A percentile compares a stretch with the other conserved stretches of the same genome.
Evolutionary conservation across 2,113 vertebrate genomes (phyloP).

Genomic region (Chauna torquata): DNA sequence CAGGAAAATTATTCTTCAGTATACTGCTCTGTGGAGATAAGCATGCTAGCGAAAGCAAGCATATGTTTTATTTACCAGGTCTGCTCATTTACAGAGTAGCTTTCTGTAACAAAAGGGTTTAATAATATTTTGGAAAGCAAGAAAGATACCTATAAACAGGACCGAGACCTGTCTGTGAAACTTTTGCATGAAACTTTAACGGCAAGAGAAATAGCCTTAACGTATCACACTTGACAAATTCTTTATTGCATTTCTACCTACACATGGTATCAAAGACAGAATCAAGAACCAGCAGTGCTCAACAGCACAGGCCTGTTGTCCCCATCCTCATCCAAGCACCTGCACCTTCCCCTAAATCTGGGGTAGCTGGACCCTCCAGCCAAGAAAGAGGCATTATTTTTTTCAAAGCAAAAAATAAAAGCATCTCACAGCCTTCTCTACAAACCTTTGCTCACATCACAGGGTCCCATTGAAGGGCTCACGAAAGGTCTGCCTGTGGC

Average conservation of each 20-base stretch:
- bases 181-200: constrained; percentile 54
- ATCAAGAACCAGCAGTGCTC: neutral
- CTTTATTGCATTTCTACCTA: neutral
- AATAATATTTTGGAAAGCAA: constrained; percentile 54
- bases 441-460: neutral
- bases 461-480: neutral
- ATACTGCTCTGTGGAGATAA: constrained; percentile 37
- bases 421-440: neutral
- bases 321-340: neutral
- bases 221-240: neutral
- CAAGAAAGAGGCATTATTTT: neutral
- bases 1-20: constrained; percentile 10
- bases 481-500: neutral
- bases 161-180: constrained; percentile 4
- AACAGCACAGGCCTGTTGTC: neutral
- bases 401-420: neutral
- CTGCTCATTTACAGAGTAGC: constrained; percentile 31
- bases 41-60: neutral
- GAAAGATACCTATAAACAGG: constrained; percentile 47
- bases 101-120: constrained; percentile 60
- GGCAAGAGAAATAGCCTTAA: constrained; percentile 18
- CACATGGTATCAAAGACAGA: neutral
- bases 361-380: rapidly evolving
- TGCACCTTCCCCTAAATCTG: neutral
- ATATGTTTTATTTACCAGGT: constrained; percentile 62